These are phyloP conservation scores for Drosophila multiciliata DNA, from an alignment of 2,888 invertebrate species.

Conservation along the genomic window DNA sequence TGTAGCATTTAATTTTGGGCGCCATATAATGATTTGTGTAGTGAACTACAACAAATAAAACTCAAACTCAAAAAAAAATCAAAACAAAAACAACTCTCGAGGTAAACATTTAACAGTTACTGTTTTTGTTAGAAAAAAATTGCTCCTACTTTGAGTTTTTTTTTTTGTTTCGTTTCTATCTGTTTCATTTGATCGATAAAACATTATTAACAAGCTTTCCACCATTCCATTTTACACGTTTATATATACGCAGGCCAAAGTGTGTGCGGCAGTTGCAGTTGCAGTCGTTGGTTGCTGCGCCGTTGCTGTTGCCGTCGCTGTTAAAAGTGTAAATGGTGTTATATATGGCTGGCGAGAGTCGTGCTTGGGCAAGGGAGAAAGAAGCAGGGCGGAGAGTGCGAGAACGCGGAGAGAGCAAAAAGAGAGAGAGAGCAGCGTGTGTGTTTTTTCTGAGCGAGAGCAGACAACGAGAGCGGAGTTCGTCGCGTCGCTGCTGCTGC, in stretches of 20 bases:
- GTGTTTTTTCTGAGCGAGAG: conserved; percentile 33
- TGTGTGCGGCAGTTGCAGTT: conserved; percentile 71
- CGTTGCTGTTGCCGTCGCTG: conserved; percentile 49
- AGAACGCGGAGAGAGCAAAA: conserved; percentile 42
- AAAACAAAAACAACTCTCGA: conserved; percentile 18
- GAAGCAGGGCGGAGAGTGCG: conserved; percentile 41
- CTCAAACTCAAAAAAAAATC: conserved; percentile 37
- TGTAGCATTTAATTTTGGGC: conserved; percentile 55
- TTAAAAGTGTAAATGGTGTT: conserved; percentile 56
- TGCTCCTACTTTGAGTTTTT: conserved; percentile 2
- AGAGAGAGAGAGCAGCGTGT: conserved; percentile 48
- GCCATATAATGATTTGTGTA: conserved; percentile 52
- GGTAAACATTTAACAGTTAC: conserved; percentile 4
- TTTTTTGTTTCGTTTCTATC: conserved; percentile 49
- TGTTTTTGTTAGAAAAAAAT: conserved; percentile 4
- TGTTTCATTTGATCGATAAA: conserved; percentile 51
- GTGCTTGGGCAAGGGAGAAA: conserved; percentile 56
- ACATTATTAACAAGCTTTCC: conserved; percentile 75
- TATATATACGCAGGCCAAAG: conserved; percentile 81
- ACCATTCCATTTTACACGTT: conserved; percentile 74
- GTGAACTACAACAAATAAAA: conserved; percentile 53
- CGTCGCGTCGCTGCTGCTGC: conserved; percentile 57
- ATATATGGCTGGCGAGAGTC: conserved; percentile 55
- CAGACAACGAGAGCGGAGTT: conserved; percentile 61
- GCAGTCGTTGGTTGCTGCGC: conserved; percentile 49